Base-by-base conservation (phyloP, 2,888 invertebrate species). In the Monochamus alternatus region DNA sequence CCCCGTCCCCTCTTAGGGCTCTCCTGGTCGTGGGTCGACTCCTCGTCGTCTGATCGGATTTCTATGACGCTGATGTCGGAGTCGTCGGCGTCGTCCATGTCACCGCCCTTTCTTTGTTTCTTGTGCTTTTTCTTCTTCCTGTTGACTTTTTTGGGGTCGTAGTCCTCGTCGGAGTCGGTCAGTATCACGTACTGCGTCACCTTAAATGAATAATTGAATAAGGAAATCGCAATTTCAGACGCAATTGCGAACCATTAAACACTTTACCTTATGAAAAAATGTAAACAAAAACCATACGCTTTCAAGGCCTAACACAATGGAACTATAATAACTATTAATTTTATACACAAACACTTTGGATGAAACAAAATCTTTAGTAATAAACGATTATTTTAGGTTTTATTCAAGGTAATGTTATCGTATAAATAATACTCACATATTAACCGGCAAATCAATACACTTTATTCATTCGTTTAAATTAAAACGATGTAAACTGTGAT, bases 81-180 rank as follows among this genome's bases (percentile, higher is more conserved):
- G 52, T 82, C 82, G 14, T 81, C 83, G 5, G 79, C 76, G 30
- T 66, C 75, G 58, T 82, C 84, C 67, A 79, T 81, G 68, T 84
- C 84, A 51, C 32, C 84, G 52, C 32, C 58, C 64, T 74, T 65
- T 64, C 30, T 73, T 59, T 73, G 71, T 73, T 78, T 77, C 75
- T 78, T 76, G 65, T 63, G 74, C 74, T 78, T 55, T 55, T 55
- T 78, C 67, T 79, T 75, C 70, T 80, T 78, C 63, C 75, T 76
- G 5, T 58, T 75, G 52, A 62, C 58, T n/a, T 73, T 59, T 31
- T 71, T 73, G 9, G 73, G 62, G 64, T 59, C 70, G 47, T 70
- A 82, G 43, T 88, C 88, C 44, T 88, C 88, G 55, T 88, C 88
- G 0, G 88, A 86, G 80, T 88, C 88, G 8, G 84, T 86, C 52